phyloP scores from a whole-genome alignment of 1,140 invertebrate species.

The Rhagoletis zephyria region DNA sequence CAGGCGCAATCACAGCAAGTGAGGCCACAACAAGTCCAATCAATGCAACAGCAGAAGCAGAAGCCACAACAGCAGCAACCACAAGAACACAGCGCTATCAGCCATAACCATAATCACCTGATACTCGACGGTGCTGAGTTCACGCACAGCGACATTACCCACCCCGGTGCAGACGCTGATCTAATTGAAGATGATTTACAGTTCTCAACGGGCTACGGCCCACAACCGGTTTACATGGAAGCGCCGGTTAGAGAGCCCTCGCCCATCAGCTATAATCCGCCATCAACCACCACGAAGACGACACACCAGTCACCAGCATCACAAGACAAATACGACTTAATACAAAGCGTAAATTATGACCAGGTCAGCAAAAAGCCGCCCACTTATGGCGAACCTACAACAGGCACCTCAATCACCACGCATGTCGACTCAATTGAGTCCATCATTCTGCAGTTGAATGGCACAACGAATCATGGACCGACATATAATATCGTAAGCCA shows the following conservation, averaged over 20 bases:
- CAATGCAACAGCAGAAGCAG: background rate
- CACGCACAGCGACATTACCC: slow-evolving; percentile 72
- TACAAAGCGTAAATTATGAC: slow-evolving; percentile 63
- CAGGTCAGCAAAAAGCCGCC: slow-evolving; percentile 58
- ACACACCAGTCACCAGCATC: slow-evolving; percentile 61
- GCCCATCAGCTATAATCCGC: slow-evolving; percentile 1
- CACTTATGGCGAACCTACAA: slow-evolving; percentile 62
- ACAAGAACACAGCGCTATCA: slow-evolving; percentile 11
- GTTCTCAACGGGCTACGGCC: slow-evolving; percentile 71
- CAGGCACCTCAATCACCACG: slow-evolving; percentile 69
- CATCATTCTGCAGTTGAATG: slow-evolving; percentile 81
- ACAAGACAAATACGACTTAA: background rate
- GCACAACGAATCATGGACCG: slow-evolving; percentile 74
- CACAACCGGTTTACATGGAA: slow-evolving; percentile 66
- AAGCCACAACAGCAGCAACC: slow-evolving; percentile 58
- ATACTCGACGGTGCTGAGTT: slow-evolving; percentile 67
- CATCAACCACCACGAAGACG: slow-evolving; percentile 67
- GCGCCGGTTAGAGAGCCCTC: slow-evolving; percentile 57
- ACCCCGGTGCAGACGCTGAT: slow-evolving; percentile 71
- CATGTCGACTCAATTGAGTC: slow-evolving; percentile 77
- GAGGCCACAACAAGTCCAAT: background rate
- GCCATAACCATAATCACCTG: slow-evolving; percentile 63
- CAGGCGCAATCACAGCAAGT: background rate
- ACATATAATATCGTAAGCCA: slow-evolving; percentile 70
- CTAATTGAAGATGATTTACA: slow-evolving; percentile 69